Evolutionary conservation across 2,113 vertebrate species (phyloP).

Genomic region (Ptyas mucosa): DNA sequence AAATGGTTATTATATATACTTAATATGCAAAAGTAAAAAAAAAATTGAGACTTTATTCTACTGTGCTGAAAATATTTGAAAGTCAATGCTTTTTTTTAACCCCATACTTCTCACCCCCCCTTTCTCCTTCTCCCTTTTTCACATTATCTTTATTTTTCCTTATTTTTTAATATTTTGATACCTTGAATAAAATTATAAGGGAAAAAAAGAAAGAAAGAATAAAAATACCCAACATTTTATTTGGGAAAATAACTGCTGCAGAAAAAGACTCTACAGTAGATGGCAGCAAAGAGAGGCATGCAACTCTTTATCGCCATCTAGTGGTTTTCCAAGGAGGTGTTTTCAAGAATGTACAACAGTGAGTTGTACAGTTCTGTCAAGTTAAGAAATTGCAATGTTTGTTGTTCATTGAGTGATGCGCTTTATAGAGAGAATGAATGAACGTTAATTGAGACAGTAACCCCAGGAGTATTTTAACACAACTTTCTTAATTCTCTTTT

Average conservation of each 20-base stretch:
- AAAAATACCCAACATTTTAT: not conserved
- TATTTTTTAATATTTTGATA: not conserved
- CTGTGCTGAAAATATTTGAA: not conserved
- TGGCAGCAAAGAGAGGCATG: not conserved
- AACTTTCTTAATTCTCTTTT: conserved; percentile 1
- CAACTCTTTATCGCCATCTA: not conserved
- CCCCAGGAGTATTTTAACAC: not conserved
- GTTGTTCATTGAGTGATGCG: not conserved
- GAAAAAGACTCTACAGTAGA: not conserved
- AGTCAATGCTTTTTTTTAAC: not conserved
- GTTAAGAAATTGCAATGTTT: not conserved
- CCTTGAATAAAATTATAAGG: not conserved
- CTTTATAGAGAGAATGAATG: not conserved
- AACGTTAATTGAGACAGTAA: not conserved
- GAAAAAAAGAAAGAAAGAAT: not conserved
- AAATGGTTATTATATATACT: not conserved
- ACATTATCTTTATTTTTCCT: not conserved
- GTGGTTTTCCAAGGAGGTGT: not conserved
- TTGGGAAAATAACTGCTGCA: not conserved
- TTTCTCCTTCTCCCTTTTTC: not conserved
- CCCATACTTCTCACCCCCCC: not conserved
- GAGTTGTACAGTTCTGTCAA: not conserved
- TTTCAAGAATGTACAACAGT: not conserved
- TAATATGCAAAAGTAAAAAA: not conserved
- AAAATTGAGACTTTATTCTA: not conserved